Evolutionary conservation across 1,140 invertebrate species (phyloP).

Genomic region (Zaprionus lachaisei): DNA sequence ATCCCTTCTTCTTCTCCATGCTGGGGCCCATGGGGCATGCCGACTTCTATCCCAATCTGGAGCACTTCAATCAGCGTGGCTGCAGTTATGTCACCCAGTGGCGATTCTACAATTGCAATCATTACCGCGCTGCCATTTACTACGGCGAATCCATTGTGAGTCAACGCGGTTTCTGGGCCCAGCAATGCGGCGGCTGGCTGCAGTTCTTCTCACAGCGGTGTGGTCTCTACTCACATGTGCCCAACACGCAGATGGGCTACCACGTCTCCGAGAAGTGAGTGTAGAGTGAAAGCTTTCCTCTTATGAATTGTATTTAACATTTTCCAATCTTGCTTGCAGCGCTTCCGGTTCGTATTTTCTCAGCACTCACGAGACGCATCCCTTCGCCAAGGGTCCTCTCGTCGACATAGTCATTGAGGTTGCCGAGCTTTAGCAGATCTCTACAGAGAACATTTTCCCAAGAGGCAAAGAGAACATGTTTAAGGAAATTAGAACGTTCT

Average conservation of each 20-base stretch:
- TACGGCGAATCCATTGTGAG: conserved; percentile 86
- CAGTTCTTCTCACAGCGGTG: conserved; percentile 70
- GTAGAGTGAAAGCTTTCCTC: neutral
- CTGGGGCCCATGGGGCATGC: conserved; percentile 88
- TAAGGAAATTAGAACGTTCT: no score
- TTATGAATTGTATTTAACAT: neutral
- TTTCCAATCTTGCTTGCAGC: conserved; percentile 29
- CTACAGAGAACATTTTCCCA: no score
- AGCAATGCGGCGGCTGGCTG: conserved; percentile 69
- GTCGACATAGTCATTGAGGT: conserved; percentile 58
- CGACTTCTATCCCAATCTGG: conserved; percentile 94
- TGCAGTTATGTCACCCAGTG: conserved; percentile 85
- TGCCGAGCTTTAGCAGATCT: conserved; percentile 28
- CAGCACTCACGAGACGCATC: conserved; percentile 56
- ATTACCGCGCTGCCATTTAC: conserved; percentile 85
- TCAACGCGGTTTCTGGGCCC: conserved; percentile 70
- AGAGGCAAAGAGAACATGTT: no score
- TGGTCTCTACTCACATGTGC: conserved; percentile 50
- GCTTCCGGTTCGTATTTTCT: conserved; percentile 72
- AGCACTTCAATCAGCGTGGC: conserved; percentile 89
- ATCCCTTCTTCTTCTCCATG: conserved; percentile 88
- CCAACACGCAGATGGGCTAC: conserved; percentile 71
- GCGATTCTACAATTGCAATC: conserved; percentile 85
- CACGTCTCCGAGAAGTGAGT: conserved; percentile 63
- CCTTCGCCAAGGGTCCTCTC: conserved; percentile 69